phyloP scores from a whole-genome alignment of 1,140 invertebrate genomes.

The Euglossa dilemma region DNA sequence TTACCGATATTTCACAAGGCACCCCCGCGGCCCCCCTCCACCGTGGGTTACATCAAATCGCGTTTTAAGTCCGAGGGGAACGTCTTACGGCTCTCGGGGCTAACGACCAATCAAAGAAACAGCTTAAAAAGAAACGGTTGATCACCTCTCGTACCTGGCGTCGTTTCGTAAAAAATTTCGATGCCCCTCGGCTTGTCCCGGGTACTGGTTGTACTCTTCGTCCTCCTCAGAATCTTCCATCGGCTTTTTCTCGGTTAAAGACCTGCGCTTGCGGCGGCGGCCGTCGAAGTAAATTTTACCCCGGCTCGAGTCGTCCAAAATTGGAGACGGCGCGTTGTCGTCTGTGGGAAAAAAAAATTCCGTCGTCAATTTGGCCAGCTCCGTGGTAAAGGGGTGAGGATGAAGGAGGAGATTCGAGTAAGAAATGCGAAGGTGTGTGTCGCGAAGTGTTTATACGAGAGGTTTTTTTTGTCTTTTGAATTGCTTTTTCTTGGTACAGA shows the following conservation, averaged over 20 bases:
- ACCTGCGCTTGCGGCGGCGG: slow-evolving; percentile 64
- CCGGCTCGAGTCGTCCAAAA: slow-evolving; percentile 62
- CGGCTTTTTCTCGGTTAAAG: slow-evolving; percentile 61
- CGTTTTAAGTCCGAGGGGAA: not conserved
- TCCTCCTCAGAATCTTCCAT: slow-evolving; percentile 53
- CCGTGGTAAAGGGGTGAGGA: too few relatives aligned
- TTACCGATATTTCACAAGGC: not conserved
- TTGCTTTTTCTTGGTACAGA: too few relatives aligned
- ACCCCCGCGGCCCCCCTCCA: not conserved
- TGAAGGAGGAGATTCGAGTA: not conserved
- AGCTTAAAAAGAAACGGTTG: slow-evolving; percentile 5
- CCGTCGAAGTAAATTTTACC: slow-evolving; percentile 64
- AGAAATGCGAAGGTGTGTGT: not conserved
- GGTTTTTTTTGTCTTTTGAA: not conserved
- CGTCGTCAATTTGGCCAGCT: not conserved
- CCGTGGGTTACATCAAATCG: not conserved
- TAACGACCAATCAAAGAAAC: slow-evolving; percentile 12
- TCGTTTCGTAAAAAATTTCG: slow-evolving; percentile 40
- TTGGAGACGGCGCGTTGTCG: slow-evolving; percentile 54
- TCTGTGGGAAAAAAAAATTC: slow-evolving; percentile 58
- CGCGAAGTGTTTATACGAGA: too few relatives aligned
- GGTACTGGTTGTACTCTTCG: slow-evolving; percentile 42
- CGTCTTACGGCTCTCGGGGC: not conserved
- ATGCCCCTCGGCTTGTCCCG: slow-evolving; percentile 32
- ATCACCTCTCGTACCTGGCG: slow-evolving; percentile 48